Percentiles rank a stretch among this genome's conserved stretches.
Evolutionary conservation across 2,113 vertebrate species (phyloP).

Genomic region (Tragulus kanchil): DNA sequence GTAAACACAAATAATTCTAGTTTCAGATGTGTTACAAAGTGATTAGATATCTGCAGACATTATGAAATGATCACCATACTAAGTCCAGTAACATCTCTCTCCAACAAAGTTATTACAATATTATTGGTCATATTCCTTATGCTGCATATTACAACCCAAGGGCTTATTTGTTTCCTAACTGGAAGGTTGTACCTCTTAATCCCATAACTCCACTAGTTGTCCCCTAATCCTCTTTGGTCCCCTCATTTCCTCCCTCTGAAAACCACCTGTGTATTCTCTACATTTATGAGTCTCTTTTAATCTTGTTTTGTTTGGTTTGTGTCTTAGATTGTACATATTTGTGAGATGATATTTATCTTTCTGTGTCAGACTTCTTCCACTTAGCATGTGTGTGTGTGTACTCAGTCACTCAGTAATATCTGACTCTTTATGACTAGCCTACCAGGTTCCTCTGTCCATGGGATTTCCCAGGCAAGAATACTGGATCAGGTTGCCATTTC

Average conservation of each 20-base stretch:
- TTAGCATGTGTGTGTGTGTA: neutral
- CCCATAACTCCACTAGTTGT: neutral
- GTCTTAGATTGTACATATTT: neutral
- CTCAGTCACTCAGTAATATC: accelerated
- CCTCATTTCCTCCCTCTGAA: neutral
- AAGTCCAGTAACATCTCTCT: neutral
- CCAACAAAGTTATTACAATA: neutral
- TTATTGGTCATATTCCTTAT: neutral
- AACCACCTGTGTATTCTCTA: neutral
- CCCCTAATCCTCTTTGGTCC: neutral
- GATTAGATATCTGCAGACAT: neutral
- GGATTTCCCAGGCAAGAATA: neutral
- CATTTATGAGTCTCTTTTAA: neutral
- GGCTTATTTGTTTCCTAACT: neutral
- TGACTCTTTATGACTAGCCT: neutral
- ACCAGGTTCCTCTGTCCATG: neutral
- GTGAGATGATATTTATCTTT: neutral
- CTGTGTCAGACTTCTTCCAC: neutral
- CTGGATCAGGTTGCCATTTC: neutral
- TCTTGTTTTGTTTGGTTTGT: neutral
- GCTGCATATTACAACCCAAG: neutral
- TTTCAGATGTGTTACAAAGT: neutral
- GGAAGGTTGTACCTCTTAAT: neutral
- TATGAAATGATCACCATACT: neutral
- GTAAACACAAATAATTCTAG: neutral